These are phyloP conservation scores for Hippoglossus stenolepis DNA, from an alignment of 2,113 vertebrate species.

Conservation along the genomic window DNA sequence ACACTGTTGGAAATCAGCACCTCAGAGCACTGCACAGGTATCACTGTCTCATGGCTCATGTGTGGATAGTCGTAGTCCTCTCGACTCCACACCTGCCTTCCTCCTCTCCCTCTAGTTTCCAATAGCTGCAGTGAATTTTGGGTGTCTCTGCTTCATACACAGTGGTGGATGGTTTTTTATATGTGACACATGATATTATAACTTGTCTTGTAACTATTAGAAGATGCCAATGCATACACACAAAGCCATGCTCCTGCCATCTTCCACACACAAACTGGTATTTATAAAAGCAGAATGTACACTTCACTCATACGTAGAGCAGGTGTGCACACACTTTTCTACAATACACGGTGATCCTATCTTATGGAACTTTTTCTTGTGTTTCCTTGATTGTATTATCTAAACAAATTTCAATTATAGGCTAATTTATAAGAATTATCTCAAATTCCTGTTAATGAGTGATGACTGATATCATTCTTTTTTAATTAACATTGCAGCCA, in stretches of 20 bases:
- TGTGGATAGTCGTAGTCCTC: slow-evolving; percentile 23
- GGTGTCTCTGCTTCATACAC: background rate
- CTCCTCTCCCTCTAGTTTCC: slow-evolving; percentile 21
- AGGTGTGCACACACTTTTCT: background rate
- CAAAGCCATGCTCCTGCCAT: background rate
- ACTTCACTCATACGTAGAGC: background rate
- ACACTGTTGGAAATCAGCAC: slow-evolving; percentile 89
- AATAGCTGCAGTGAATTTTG: slow-evolving; percentile 5
- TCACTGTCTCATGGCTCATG: slow-evolving; percentile 63
- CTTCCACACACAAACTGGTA: background rate
- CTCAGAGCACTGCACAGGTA: slow-evolving; percentile 91
- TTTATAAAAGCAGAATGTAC: background rate
- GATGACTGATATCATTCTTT: background rate
- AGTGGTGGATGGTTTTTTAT: background rate
- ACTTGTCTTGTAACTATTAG: background rate
- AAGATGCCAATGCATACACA: background rate
- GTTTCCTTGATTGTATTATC: background rate
- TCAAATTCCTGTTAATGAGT: background rate
- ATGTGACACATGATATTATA: background rate
- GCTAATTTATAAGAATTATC: background rate
- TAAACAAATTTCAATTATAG: background rate
- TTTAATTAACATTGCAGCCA: background rate
- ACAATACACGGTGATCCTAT: background rate
- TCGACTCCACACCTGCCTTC: slow-evolving; percentile 1
- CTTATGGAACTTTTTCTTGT: background rate